Conservation (phyloP, 2,113 vertebrate genomes). For the Hippolais icterina region DNA sequence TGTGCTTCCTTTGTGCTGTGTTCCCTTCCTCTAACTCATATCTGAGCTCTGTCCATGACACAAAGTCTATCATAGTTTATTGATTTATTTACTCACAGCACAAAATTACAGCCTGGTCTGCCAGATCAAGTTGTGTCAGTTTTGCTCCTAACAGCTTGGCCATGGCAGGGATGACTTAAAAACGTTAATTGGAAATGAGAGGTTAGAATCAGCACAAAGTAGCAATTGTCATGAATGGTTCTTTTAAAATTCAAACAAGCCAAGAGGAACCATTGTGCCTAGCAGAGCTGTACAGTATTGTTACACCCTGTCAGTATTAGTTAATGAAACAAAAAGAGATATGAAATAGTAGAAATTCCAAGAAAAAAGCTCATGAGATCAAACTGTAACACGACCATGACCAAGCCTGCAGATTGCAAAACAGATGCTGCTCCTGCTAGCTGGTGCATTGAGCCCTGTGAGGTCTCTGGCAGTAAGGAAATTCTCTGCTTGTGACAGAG, state of each 20-base stretch:
- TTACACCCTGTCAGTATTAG: not conserved
- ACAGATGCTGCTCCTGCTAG: not conserved
- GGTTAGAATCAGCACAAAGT: conserved; percentile 3
- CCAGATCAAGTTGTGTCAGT: not conserved
- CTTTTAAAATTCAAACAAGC: not conserved
- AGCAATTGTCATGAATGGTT: not conserved
- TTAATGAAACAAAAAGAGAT: conserved; percentile 17
- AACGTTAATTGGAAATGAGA: conserved; percentile 42
- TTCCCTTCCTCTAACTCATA: not conserved
- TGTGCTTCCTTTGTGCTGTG: not conserved
- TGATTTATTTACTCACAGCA: not conserved
- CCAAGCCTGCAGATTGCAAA: not conserved
- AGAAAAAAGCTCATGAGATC: not conserved
- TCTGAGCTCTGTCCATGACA: not conserved
- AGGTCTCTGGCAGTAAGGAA: not conserved
- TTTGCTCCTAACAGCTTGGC: not conserved
- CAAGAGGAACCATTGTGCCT: not conserved
- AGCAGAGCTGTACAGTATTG: not conserved
- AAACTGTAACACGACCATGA: not conserved
- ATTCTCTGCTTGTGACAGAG: not conserved
- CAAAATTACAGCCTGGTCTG: not conserved
- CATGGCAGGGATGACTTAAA: not conserved
- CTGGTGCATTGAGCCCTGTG: not conserved
- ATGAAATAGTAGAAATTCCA: not conserved
- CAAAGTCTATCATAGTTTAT: not conserved